Percentiles rank a stretch among this genome's conserved stretches.
These are phyloP conservation scores for Bombus pyrosoma DNA, from an alignment of 1,140 invertebrate species.

Conservation along the genomic window DNA sequence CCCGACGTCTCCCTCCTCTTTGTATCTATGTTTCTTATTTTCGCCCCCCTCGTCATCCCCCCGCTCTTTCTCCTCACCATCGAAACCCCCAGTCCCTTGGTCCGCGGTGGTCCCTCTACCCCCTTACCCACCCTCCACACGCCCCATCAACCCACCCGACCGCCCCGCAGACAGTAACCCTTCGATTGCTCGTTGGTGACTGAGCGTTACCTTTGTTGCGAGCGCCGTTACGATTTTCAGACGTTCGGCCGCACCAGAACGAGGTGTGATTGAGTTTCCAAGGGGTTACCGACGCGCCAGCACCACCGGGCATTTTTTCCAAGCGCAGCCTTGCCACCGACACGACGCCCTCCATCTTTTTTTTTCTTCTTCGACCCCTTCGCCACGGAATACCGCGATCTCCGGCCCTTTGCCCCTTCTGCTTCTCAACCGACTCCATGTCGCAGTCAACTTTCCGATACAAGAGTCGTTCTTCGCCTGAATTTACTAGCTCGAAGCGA, in stretches of 20 bases:
- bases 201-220: constrained; percentile 32
- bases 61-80: constrained; percentile 12
- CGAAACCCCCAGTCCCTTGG: background rate
- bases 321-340: background rate
- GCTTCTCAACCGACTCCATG: no score
- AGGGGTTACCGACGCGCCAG: constrained; percentile 16
- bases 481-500: no score
- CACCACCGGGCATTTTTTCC: background rate
- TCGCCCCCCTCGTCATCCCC: background rate
- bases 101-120: background rate
- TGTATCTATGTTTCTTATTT: constrained; percentile 50
- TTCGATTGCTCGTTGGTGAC: constrained; percentile 51
- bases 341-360: background rate
- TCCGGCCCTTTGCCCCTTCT: background rate
- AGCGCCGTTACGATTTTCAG: constrained; percentile 45
- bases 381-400: background rate
- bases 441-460: background rate
- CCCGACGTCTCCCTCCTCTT: constrained; percentile 41
- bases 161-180: constrained; percentile 35
- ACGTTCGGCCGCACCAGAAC: constrained; percentile 13
- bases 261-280: constrained; percentile 30
- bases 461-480: background rate
- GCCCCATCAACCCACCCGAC: background rate
- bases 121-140: background rate
- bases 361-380: constrained; percentile 8